A percentile compares a stretch with the other conserved stretches of the same genome.
Conservation (phyloP, 2,797 vertebrate species). For the Takifugu rubripes region DNA sequence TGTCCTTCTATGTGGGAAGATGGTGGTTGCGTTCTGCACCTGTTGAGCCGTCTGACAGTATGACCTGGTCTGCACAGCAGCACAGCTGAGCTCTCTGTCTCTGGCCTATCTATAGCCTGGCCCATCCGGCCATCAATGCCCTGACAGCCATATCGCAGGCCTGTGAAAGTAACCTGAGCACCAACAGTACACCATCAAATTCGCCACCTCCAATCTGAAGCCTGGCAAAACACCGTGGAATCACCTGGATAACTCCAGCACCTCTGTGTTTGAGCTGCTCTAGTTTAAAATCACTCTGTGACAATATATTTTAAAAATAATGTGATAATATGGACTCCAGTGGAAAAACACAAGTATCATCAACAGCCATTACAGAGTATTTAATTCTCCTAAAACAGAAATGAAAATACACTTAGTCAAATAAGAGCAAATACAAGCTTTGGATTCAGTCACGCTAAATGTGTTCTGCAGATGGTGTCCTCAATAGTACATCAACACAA, state of each 20-base stretch:
- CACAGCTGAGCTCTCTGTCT: conserved; percentile 75
- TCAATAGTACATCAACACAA: too few relatives aligned
- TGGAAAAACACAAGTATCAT: too few relatives aligned
- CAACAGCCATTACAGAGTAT: too few relatives aligned
- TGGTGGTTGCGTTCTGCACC: conserved; percentile 60
- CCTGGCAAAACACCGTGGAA: conserved; percentile 4
- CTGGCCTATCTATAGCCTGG: conserved; percentile 78
- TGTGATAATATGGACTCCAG: too few relatives aligned
- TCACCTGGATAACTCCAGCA: conserved; percentile 16
- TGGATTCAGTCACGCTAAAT: too few relatives aligned
- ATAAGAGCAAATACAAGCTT: too few relatives aligned
- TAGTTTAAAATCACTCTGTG: too few relatives aligned
- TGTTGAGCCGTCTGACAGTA: conserved; percentile 70
- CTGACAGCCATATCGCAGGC: conserved; percentile 39
- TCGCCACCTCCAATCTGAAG: conserved; percentile 30
- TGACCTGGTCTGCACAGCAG: conserved; percentile 69
- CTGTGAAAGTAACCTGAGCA: conserved; percentile 56
- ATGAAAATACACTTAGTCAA: too few relatives aligned
- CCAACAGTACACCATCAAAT: conserved; percentile 42
- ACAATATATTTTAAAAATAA: too few relatives aligned
- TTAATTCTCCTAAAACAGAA: too few relatives aligned
- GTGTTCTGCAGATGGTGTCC: too few relatives aligned
- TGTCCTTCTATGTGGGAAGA: conserved; percentile 9
- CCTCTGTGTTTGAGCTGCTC: too few relatives aligned
- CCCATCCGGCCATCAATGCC: conserved; percentile 41